Conservation (phyloP, 2,797 vertebrate genomes). For the Champsocephalus esox region DNA sequence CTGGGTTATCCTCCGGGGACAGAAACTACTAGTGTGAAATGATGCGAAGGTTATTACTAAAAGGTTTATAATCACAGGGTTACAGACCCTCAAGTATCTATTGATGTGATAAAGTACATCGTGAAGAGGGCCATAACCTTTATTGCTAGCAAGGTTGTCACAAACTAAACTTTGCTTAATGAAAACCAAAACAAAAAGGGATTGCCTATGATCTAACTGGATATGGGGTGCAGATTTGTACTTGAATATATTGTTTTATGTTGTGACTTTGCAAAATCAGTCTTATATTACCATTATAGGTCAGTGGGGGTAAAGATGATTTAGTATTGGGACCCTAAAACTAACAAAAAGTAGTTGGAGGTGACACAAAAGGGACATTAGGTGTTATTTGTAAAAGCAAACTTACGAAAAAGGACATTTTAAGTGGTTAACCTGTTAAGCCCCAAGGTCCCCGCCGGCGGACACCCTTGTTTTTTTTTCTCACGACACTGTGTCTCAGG, state of each 20-base stretch:
- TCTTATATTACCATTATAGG: not conserved
- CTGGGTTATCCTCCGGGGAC: not conserved
- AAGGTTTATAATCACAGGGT: constrained; percentile 24
- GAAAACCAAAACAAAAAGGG: not conserved
- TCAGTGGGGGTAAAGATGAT: not conserved
- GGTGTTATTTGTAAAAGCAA: not conserved
- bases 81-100: constrained; percentile 17
- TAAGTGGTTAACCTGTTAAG: not conserved
- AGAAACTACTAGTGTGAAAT: not conserved
- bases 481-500: too few species aligned
- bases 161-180: not conserved
- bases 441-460: too few species aligned
- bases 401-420: not conserved
- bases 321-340: not conserved
- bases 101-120: not conserved
- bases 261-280: not conserved
- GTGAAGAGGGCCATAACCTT: not conserved
- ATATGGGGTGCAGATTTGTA: not conserved
- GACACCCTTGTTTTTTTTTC: too few species aligned
- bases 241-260: not conserved
- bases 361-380: not conserved
- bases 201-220: too few species aligned
- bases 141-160: not conserved
- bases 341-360: not conserved
- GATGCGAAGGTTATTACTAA: constrained; percentile 13